Base-by-base conservation (phyloP, 2,888 invertebrate genomes). In the Hanleya hanleyi region DNA sequence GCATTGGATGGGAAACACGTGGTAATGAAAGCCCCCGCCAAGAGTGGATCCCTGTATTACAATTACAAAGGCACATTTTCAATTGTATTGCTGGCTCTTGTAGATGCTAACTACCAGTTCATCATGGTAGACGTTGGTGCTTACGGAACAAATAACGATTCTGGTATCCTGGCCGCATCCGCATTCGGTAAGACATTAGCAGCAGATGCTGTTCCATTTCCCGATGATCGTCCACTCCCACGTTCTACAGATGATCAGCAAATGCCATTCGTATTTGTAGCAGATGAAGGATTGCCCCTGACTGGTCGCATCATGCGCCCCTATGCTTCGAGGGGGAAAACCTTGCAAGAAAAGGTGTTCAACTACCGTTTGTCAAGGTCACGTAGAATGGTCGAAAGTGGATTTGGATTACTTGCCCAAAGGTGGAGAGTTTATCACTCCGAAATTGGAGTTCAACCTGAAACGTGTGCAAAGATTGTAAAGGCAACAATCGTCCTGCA, bases 71-170 rank as follows among this genome's bases (percentile, higher is more conserved):
- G 57, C 9, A 35, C 72, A n/a, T 79, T 81, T 73, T 71, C 81
- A 22, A 68, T 84, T 7, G 87, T 87, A 73, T 66, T 70, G 22
- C n/a, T 57, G 29, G 70, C 61, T 15, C 22, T 49, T 15, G 89
- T 86, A 5, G 89, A 90, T 80, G 88, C 88, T 33, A 78, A 90
- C 71, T 91, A 89, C 75, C 84, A 84, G 18, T 84, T 83, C 79
- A 75, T 83, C 18, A 86, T 79, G 75, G 85, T 89, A 6, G 84
- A 88, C 77, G 77, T 86, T 64, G 88, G 88, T 15, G 78, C 78
- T 49, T 84, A 87, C 76, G 86, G 88, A n/a, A 68, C 83, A 68
- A 82, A 85, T 66, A 85, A 81, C 35, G 88, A 90, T 77, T 83
- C 85, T 51, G 86, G 85, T n/a, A 77, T 87, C 35, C 84, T 84